Base-by-base conservation (phyloP, 92 coral and sea anemone species). In the Epizoanthus stellaris region DNA sequence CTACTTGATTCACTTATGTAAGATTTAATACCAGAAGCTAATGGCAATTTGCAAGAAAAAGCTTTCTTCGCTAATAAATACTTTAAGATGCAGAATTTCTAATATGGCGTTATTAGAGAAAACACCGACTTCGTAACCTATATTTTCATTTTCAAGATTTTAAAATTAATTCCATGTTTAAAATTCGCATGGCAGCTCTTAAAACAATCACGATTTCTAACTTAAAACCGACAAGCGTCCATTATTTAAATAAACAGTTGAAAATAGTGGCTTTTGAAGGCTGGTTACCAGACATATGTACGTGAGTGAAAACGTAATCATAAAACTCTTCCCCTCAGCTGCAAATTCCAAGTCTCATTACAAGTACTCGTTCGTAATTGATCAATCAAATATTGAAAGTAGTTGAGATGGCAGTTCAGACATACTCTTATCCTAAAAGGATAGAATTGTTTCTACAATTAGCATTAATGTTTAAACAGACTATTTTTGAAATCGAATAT, bases 101-200 rank as follows among this genome's bases (percentile, higher is more conserved):
- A 68, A 68, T 68, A 68, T 68, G 73, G 73, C 49, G 73, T 68
- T 68, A 68, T 68, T 68, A 68, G 73, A 38, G 49, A 68, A 68
- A 68, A 34, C n/a, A 43, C 49, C 73, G 73, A 19, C 52, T 36
- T 68, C 21, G 12, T 34, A 38, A 68, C 19, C 73, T 2, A 15
- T 13, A 68, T 38, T 14, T 36, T 49, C 73, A 34, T 68, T 38
- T 14, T 66, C 4, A 14, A 15, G 21, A 68, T 14, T 4, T 17
- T 34, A 68, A 68, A 30, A 12, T 66, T 13, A 10, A 49, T 49
- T 49, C 56, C 56, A 49, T 49, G 56, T 68, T 3, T 5, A 14
- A 68, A 36, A 43, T 68, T 68, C 8, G 6, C 16, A 13, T 0
- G 17, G 21, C 19, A 38, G 21, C 21, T 38, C 73, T 68, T 13